These are phyloP conservation scores for Thysanoteuthis rhombus DNA, from an alignment of 2,888 invertebrate species.

Conservation along the genomic window DNA sequence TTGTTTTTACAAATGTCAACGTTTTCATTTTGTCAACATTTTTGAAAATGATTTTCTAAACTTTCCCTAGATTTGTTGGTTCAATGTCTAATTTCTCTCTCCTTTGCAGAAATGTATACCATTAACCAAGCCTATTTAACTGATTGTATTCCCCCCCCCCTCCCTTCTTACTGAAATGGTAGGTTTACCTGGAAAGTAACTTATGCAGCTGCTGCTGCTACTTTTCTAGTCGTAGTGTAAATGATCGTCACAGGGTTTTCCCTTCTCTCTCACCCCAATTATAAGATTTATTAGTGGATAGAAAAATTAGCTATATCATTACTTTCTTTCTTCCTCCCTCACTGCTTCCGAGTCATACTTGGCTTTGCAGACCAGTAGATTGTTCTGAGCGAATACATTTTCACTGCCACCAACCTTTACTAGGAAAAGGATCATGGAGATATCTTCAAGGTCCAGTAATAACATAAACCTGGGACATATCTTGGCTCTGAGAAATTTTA, in stretches of 20 bases:
- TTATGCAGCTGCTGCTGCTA: background rate
- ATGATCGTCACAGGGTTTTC: background rate
- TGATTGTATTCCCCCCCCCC: background rate
- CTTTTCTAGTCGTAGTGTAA: background rate
- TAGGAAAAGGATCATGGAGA: background rate
- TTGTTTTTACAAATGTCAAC: too few species aligned
- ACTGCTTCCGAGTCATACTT: background rate
- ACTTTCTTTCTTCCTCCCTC: too few species aligned
- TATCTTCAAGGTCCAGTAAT: background rate
- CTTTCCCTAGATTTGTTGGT: too few species aligned
- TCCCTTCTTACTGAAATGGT: background rate
- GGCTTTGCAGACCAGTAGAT: background rate
- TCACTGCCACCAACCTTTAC: background rate
- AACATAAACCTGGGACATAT: background rate
- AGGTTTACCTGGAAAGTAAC: background rate
- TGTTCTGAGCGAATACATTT: background rate
- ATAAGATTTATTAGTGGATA: background rate
- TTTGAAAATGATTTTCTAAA: too few species aligned
- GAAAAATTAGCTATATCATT: too few species aligned
- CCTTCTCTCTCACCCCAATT: background rate
- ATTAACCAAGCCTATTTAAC: background rate
- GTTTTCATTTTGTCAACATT: too few species aligned
- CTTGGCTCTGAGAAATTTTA: background rate
- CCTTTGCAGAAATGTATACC: background rate
- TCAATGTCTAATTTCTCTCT: too few species aligned